phyloP scores from a whole-genome alignment of 2,113 vertebrate genomes.

The Melierax canorus region DNA sequence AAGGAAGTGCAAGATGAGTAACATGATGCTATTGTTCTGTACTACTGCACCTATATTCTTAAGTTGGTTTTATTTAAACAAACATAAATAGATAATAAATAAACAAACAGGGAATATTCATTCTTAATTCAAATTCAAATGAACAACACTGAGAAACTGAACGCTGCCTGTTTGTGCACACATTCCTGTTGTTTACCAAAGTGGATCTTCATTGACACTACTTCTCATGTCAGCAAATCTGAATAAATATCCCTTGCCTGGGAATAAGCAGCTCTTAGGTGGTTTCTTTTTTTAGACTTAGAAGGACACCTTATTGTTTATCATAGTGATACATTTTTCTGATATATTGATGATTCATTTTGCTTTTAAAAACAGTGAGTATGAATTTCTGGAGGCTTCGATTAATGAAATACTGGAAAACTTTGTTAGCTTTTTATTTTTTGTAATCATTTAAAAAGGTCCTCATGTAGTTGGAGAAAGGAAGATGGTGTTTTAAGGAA shows the following conservation, averaged over 20 bases:
- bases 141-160: not conserved
- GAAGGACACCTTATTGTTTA: not conserved
- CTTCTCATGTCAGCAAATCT: not conserved
- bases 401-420: not conserved
- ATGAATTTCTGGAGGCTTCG: not conserved
- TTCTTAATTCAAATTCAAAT: not conserved
- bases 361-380: not conserved
- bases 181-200: not conserved
- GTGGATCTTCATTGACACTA: not conserved
- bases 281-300: not conserved
- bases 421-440: not conserved
- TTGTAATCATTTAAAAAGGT: not conserved
- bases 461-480: not conserved
- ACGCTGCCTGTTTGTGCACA: not conserved
- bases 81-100: not conserved
- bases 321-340: not conserved
- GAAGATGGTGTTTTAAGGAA: not conserved
- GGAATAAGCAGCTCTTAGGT: not conserved
- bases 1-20: not conserved
- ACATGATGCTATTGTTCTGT: not conserved
- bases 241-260: not conserved
- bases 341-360: not conserved
- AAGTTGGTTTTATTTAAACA: not conserved
- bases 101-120: not conserved
- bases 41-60: not conserved